phyloP scores from a whole-genome alignment of 2,888 invertebrate species.

The Parnassius orleans region DNA sequence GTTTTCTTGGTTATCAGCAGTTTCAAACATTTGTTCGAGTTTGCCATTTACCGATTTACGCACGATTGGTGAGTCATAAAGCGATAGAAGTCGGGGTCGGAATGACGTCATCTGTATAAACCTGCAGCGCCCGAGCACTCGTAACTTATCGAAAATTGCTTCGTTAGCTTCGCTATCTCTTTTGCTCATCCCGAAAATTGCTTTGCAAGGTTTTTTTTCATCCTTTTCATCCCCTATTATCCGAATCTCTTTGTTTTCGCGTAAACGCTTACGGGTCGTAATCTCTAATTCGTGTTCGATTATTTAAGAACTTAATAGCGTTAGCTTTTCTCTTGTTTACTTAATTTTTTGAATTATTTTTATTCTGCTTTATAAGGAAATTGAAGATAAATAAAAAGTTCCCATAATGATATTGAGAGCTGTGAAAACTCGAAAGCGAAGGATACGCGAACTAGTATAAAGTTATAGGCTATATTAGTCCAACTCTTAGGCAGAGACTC shows the following conservation, averaged over 20 bases:
- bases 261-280: constrained; percentile 35
- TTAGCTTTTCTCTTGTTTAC: constrained; percentile 10
- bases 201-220: constrained; percentile 33
- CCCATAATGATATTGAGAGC: no score
- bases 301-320: constrained; percentile 30
- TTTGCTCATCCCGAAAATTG: constrained; percentile 26
- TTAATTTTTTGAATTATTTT: constrained; percentile 5
- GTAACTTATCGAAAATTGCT: constrained; percentile 49
- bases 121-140: constrained; percentile 35
- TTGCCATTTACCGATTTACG: constrained; percentile 57
- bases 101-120: constrained; percentile 34
- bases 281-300: constrained; percentile 35
- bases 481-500: no score
- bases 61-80: constrained; percentile 57
- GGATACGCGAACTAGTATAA: no score
- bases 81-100: constrained; percentile 42
- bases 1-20: constrained; percentile 42
- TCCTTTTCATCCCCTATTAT: constrained; percentile 36
- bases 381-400: no score
- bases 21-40: constrained; percentile 55
- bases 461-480: no score
- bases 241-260: constrained; percentile 42
- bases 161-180: constrained; percentile 36
- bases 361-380: not conserved
- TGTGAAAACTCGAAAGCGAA: no score